Evolutionary conservation across 2,888 invertebrate species (phyloP).

Genomic region (Adelognathus sp.): DNA sequence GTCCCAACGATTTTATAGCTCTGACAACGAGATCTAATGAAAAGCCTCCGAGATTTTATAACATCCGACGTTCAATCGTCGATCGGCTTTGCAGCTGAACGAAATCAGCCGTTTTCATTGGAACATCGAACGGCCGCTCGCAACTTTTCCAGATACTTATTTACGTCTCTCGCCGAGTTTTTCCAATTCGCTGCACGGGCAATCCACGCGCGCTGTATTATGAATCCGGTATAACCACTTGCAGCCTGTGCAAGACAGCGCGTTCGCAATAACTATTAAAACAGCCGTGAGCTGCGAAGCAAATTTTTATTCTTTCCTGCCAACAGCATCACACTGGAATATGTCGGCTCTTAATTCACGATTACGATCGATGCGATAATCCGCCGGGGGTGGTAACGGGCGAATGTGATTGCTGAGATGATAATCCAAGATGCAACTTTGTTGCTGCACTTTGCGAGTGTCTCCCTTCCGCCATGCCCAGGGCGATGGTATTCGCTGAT

Average conservation of each 20-base stretch:
- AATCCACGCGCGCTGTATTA: slow-evolving; percentile 35
- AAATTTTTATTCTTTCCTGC: background rate
- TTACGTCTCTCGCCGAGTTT: slow-evolving; percentile 52
- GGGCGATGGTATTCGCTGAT: too few species aligned
- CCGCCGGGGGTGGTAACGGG: slow-evolving; percentile 7
- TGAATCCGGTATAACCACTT: slow-evolving; percentile 54
- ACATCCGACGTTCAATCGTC: slow-evolving; percentile 46
- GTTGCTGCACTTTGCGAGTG: background rate
- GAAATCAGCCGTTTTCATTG: slow-evolving; percentile 36
- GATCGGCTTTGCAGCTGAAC: slow-evolving; percentile 44
- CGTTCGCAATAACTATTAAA: slow-evolving; percentile 57
- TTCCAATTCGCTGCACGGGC: slow-evolving; percentile 41
- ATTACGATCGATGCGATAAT: slow-evolving; percentile 47
- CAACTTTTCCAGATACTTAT: slow-evolving; percentile 47
- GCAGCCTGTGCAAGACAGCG: slow-evolving; percentile 6
- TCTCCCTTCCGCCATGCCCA: too few species aligned
- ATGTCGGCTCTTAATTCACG: slow-evolving; percentile 37
- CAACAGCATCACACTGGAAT: slow-evolving; percentile 13
- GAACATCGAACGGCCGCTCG: background rate
- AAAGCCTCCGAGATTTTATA: slow-evolving; percentile 42
- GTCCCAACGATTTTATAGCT: slow-evolving; percentile 27
- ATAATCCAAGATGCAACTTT: slow-evolving; percentile 32
- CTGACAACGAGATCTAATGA: slow-evolving; percentile 31
- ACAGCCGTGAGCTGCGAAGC: slow-evolving; percentile 36
- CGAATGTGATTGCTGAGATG: too few species aligned